Evolutionary conservation across 2,113 vertebrate genomes (phyloP), one percentile per base, ranked within the genome.

Genomic region (Megalops atlanticus): DNA sequence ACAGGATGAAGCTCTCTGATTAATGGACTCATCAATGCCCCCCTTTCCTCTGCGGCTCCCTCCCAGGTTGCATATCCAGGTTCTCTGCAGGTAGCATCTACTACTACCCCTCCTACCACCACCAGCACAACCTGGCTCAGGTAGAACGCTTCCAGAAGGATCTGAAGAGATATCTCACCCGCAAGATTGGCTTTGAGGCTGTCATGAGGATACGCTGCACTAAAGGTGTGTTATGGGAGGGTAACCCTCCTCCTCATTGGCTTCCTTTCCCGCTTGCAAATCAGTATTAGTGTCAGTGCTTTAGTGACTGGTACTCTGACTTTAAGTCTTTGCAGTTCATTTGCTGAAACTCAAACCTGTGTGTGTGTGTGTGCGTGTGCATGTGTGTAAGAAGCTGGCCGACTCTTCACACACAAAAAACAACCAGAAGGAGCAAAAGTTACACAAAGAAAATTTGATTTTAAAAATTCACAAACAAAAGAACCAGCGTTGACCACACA

Each of bases 181-280:
- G 98, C 72, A 99, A 99, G 91, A 97, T 99, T 83, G 98, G 97
- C 35, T 99, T 99, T 84, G 98, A 99, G 86, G 97, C 97, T 7
- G 97, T 99, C 83, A 99, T 99, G 98, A 96, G 97, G 88, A 98
- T 99, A 93, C 96, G 97, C 77, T 99, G 97, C 89, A 98, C 97
- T 77, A 99, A 99, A 98, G 98, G 98, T 97, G 16, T 1, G 80
- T 2, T 14, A 6, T 7, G 0, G 54, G 8, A 7, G 58, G 21
- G 21, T 45, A 58, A 71, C 45, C 39, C 18, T 35, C 33, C 64
- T n/a, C 11, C 75, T 21, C 4, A 40, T 64, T 58, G 21, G 18
- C 21, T 24, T 24, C 52, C 3, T 24, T 58, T 58, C 43, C 43
- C 43, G 0, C 7, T 14, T 45, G 7, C 7, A 45, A 45, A 14